Base-by-base conservation (phyloP, 1,140 invertebrate species). In the Alviniconcha marisindica region DNA sequence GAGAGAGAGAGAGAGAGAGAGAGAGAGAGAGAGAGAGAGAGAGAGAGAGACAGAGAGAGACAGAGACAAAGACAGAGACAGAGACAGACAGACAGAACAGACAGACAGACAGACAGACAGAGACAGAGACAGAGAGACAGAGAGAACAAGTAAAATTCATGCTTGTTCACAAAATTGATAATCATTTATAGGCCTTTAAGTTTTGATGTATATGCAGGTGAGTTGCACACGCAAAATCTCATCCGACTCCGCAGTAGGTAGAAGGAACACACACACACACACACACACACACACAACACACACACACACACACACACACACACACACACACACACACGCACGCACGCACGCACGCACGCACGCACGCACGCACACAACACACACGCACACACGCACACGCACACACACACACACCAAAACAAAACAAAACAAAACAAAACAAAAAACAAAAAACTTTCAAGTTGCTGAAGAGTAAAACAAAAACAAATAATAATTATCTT, bases 341-440 rank as follows among this genome's bases (percentile, higher is more conserved):
- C 71, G 38, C 71, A 21, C 18, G 40, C 71, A 42, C 71, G 21
- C 38, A 73, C 71, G n/a, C 71, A 42, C 38, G 21, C 71, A 42
- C 71, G 21, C 71, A 73, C 71, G 21, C 71, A 74, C 71, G 12
- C 42, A 74, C n/a, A 40, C 71, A 74, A 14, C 60, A 48, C 18
- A 48, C 18, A 48, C 5, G 5, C 31, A 66, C 63, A 66, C n/a
- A 66, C 63, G 33, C 63, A 66, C 63, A 66, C n/a, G 33, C 31
- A 66, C 63, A 66, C 28, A 66, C 28, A 66, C 63, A 66, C 28
- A 36, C n/a, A 66, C 18, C 24, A n/a, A n/a, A n/a, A n/a, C n/a
- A n/a, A n/a, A n/a, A n/a, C n/a, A n/a, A n/a, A n/a, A n/a, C n/a
- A n/a, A n/a, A n/a, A n/a, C n/a, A n/a, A n/a, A n/a, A n/a, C n/a